Evolutionary conservation across 2,888 invertebrate species (phyloP), one percentile per base, ranked within the genome.

Genomic region (Venusia cambrica): DNA sequence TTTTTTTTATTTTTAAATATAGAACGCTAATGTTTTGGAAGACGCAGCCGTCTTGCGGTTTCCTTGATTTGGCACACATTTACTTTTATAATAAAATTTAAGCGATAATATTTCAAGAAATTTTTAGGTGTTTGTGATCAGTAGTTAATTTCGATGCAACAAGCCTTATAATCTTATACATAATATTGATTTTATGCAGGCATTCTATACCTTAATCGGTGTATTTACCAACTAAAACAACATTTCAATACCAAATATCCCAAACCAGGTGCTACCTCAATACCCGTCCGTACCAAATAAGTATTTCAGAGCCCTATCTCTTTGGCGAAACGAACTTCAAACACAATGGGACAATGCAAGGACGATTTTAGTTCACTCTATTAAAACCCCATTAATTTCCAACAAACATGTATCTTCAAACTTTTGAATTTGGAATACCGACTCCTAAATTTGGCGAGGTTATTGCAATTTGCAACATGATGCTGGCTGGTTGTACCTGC

Each of bases 331-430:
- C 62, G 61, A 59, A 70, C 68, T 60, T 53, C 48, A 51, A 61
- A 62, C n/a, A n/a, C 81, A 83, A 84, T 79, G 52, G 77, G 57
- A 83, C 83, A 83, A 81, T 62, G 73, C 79, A 84, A 83, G 84
- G 84, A 78, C 80, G 78, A 70, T 67, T 77, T 77, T 76, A 67
- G 71, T 73, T 72, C 75, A 68, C 71, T 71, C 66, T 70, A 83
- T 83, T 81, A 83, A 83, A 81, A 72, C 54, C 65, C 76, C 73
- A 78, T 83, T 79, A 77, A 42, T 35, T 20, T 19, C 35, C 17
- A 2, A 39, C 47, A 12, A 45, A 44, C 5, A n/a, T n/a, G n/a
- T n/a, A 32, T 13, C 14, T 19, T n/a, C 8, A 2, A 34, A 17
- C 11, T 5, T 15, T 19, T 4, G 13, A n/a, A n/a, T 7, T 29